Evolutionary conservation across 2,888 invertebrate genomes (phyloP), one percentile per base, ranked within the genome.

Genomic region (Ectobius pallidus): DNA sequence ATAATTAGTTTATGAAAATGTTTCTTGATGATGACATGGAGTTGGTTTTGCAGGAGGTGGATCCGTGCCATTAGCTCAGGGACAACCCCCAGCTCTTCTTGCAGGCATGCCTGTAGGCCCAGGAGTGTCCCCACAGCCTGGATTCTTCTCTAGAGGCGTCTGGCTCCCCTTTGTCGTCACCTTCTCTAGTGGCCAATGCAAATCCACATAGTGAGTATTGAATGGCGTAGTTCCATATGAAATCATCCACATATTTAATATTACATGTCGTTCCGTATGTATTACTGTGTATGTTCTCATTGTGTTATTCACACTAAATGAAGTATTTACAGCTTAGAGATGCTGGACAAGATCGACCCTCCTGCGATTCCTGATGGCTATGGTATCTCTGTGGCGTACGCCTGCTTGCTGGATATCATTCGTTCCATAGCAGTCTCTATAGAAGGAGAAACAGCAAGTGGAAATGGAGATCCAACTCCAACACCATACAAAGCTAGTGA

Each of bases 341-440:
- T 97, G 92, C 83, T 98, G 79, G 99, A 99, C 80, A 96, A 97
- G 81, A 89, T 92, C 20, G 99, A 99, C 79, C 95, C 98, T 7
- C 97, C 97, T 0, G 83, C 88, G 14, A 93, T 99, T 77, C 95
- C 95, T n/a, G 97, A 99, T 77, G 98, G 99, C 0, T 99, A 99
- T 84, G 97, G 97, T 3, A 93, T 99, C 74, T 97, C 98, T 0
- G 90, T 99, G 49, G 96, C 97, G 0, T 98, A 97, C 84, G 94
- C 95, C 3, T 95, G 96, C 81, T 87, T 99, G 55, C 86, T 97
- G 81, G 98, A 98, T 82, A 92, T 96, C 77, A 94, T 97, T 69
- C 88, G 95, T 7, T 96, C 94, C 9, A 90, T 94, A 77, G 91
- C 92, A 44, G 87, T 91, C 78, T 91, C 90, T 27, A 90, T 93